These are phyloP conservation scores for Frankliniella fusca DNA, from an alignment of 2,888 invertebrate species.

Conservation along the genomic window DNA sequence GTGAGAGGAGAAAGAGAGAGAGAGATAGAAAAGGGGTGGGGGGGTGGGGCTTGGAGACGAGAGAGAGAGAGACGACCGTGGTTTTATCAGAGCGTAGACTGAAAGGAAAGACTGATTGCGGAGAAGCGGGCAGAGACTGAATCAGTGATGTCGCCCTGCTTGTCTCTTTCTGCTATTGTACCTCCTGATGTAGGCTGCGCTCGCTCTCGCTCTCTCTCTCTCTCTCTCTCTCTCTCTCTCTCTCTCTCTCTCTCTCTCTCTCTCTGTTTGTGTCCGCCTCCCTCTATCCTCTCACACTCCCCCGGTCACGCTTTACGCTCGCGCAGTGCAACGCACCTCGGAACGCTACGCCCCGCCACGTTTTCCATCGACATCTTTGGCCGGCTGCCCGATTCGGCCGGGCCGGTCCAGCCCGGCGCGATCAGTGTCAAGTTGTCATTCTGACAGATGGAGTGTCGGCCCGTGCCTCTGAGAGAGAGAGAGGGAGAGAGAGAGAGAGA, in stretches of 20 bases:
- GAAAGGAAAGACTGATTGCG: constrained; percentile 16
- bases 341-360: background rate
- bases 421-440: background rate
- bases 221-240: background rate
- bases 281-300: background rate
- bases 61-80: background rate
- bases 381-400: background rate
- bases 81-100: background rate
- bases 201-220: background rate
- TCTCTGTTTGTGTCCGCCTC: background rate
- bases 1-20: background rate
- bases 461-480: background rate
- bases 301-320: background rate
- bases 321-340: background rate
- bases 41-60: no score
- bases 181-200: background rate
- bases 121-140: background rate
- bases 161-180: background rate
- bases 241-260: background rate
- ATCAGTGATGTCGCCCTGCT: constrained; percentile 1
- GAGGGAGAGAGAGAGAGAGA: constrained; percentile 14
- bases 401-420: background rate
- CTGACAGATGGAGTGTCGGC: constrained; percentile 7
- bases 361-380: background rate
- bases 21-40: no score